A percentile compares a stretch with the other conserved stretches of the same genome.
Evolutionary conservation across 2,797 vertebrate genomes (phyloP).

Genomic region (Crypturellus tataupa): DNA sequence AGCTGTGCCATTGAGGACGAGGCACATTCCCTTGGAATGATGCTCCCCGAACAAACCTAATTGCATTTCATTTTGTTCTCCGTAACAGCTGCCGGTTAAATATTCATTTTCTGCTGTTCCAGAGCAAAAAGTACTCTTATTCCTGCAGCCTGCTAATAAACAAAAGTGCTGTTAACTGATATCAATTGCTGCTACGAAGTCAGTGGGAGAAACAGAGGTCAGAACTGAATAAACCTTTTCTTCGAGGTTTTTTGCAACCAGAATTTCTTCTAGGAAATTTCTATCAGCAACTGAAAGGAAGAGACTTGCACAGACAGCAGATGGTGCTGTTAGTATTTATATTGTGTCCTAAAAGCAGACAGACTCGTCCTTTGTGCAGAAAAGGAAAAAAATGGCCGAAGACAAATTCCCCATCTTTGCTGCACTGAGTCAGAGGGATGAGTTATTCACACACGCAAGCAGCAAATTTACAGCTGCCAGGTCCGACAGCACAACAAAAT

Average conservation of each 20-base stretch:
- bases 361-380: not conserved
- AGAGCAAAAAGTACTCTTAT: not conserved
- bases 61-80: not conserved
- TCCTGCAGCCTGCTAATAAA: not conserved
- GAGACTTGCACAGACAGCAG: not conserved
- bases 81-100: not conserved
- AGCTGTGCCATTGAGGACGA: not conserved
- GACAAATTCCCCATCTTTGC: not conserved
- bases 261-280: not conserved
- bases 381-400: not conserved
- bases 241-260: not conserved
- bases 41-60: not conserved
- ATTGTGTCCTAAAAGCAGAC: not conserved
- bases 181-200: not conserved
- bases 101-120: not conserved
- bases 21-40: not conserved
- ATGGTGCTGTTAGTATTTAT: conserved; percentile 10
- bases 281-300: not conserved
- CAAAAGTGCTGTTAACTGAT: not conserved
- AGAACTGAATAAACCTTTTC: not conserved
- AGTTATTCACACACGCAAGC: not conserved
- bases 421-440: not conserved
- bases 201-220: not conserved
- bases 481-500: not conserved
- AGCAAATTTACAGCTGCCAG: not conserved